These are phyloP conservation scores for Stenurella melanura DNA, from an alignment of 2,888 invertebrate genomes.

Conservation along the genomic window DNA sequence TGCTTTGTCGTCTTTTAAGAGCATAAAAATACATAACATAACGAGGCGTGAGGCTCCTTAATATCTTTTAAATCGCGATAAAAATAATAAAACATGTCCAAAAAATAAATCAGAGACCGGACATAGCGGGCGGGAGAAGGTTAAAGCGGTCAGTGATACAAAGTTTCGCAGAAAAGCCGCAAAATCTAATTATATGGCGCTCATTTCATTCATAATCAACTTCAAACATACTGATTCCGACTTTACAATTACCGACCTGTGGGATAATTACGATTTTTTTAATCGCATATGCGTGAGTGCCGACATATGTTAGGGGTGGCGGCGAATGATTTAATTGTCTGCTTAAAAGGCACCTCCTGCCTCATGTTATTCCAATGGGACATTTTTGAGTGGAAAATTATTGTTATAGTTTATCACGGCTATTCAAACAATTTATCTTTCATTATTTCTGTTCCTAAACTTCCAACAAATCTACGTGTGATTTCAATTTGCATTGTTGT, in stretches of 20 bases:
- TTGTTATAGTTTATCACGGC: conserved; percentile 23
- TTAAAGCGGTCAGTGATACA: conserved; percentile 70
- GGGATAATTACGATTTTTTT: conserved; percentile 43
- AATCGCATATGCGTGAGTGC: conserved; percentile 36
- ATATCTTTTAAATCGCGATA: conserved; percentile 67
- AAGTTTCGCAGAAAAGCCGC: conserved; percentile 69
- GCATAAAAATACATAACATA: conserved; percentile 57
- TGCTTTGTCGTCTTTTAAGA: conserved; percentile 28
- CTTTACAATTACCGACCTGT: conserved; percentile 51
- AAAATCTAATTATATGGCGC: conserved; percentile 70
- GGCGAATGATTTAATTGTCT: conserved; percentile 39
- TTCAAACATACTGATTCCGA: conserved; percentile 59
- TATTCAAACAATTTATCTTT: not conserved
- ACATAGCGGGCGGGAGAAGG: conserved; percentile 68
- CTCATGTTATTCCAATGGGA: conserved; percentile 28
- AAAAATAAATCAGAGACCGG: conserved; percentile 59
- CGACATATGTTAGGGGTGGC: conserved; percentile 35
- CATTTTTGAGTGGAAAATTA: conserved; percentile 27
- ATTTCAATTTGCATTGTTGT: no score
- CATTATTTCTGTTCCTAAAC: not conserved
- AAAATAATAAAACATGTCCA: conserved; percentile 61
- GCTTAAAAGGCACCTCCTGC: conserved; percentile 26
- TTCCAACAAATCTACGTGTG: no score
- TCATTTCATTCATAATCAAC: conserved; percentile 66
- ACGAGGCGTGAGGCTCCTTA: conserved; percentile 63